Percentiles rank a stretch among this genome's conserved stretches.
Evolutionary conservation across 2,888 invertebrate genomes (phyloP).

Genomic region (Machimus atricapillus): DNA sequence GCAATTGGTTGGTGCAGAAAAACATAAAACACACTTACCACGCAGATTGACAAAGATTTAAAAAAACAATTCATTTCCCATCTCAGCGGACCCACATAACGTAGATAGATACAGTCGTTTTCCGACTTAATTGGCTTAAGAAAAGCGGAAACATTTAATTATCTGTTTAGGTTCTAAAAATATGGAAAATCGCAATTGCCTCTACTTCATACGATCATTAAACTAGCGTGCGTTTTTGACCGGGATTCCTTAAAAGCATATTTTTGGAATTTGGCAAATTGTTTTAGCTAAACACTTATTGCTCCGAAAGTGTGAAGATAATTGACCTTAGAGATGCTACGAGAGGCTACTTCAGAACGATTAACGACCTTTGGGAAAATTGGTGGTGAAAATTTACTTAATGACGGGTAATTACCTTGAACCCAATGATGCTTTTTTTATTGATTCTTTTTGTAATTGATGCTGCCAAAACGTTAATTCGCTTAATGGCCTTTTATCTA

Average conservation of each 20-base stretch:
- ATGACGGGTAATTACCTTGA: slow-evolving; percentile 9
- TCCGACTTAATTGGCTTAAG: neutral
- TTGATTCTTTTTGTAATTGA: neutral
- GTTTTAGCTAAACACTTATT: neutral
- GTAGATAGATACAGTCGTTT: neutral
- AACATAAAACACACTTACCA: neutral
- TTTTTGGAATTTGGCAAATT: neutral
- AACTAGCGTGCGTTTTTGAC: neutral
- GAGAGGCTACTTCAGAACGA: neutral
- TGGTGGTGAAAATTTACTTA: neutral
- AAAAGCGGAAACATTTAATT: neutral
- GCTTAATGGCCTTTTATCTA: neutral
- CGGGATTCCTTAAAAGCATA: neutral
- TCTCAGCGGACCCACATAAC: neutral
- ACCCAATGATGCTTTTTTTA: neutral
- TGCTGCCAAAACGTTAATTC: neutral
- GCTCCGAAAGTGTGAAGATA: neutral
- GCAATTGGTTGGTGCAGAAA: neutral
- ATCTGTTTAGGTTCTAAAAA: neutral
- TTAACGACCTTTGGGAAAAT: neutral
- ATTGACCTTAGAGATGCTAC: neutral
- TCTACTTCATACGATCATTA: neutral
- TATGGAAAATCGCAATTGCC: neutral
- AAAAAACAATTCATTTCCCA: neutral
- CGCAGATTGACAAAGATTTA: neutral